Base-by-base conservation (phyloP, 2,888 invertebrate species). In the Calameuta idolon region DNA sequence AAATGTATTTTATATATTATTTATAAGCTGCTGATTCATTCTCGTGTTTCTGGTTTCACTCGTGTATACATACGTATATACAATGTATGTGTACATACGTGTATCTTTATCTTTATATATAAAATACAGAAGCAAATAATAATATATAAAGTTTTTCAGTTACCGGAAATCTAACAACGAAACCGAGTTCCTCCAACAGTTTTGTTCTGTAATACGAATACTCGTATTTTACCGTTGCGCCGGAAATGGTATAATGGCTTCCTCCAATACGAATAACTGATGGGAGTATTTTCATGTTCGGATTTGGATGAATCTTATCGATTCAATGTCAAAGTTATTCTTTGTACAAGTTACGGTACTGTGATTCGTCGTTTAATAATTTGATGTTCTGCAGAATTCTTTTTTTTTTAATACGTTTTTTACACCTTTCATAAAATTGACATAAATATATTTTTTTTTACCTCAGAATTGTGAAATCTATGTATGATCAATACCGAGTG, bases 11-110 rank as follows among this genome's bases (percentile, higher is more conserved):
- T 77, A 55, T 23, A 55, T 23, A 23, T 55, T 55, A 23, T 82
- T 83, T 81, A 74, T 78, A 75, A 81, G 79, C 30, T 79, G 79
- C 30, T 79, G 81, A 55, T 55, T 23, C 15, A 23, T 55, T 55
- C 55, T 9, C 9, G 23, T 55, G 55, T 23, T 55, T 55, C 23
- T 9, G 55, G 1, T 15, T 40, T 40, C 15, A 40, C 5, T 40
- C 15, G 40, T 15, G 15, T 40, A 40, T 15, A 15, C 15, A 15
- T 40, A 40, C 15, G 15, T 15, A 12, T 35, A 34, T 33, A 4
- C 33, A 33, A 33, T 35, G 11, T 11, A 3, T 33, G 33, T 33
- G 11, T 9, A 15, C 5, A 5, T 15, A 40, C 15, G 1, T 40
- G 15, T 15, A 40, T 5, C 40, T 15, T 12, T 37, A 37, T 12